Percentiles rank a stretch among this genome's conserved stretches.
These are phyloP conservation scores for Pimephales promelas DNA, from an alignment of 2,113 vertebrate species.

Conservation along the genomic window DNA sequence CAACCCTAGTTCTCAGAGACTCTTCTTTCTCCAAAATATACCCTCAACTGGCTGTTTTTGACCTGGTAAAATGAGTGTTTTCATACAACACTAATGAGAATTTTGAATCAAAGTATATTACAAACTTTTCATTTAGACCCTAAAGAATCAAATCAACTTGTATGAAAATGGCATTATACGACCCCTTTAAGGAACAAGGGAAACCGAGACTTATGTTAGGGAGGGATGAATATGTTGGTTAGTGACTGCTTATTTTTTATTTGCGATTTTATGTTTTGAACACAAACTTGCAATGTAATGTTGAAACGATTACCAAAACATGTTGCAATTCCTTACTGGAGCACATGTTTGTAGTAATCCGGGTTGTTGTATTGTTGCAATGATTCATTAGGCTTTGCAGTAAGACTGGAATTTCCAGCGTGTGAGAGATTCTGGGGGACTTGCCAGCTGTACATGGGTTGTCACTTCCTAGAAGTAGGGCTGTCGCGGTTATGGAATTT, in stretches of 20 bases:
- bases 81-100: no score
- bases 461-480: background rate
- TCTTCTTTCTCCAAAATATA: no score
- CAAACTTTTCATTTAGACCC: no score
- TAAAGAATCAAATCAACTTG: no score
- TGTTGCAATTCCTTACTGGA: constrained; percentile 22
- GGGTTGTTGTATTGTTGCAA: background rate
- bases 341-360: background rate
- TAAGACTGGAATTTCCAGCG: constrained; percentile 32
- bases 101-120: no score
- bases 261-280: background rate
- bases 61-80: no score
- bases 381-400: background rate
- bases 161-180: no score
- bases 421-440: constrained; percentile 3
- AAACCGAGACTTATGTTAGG: background rate
- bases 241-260: background rate
- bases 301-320: background rate
- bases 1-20: no score
- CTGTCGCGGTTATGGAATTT: no score
- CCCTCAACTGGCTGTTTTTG: no score
- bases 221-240: background rate
- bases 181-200: background rate
- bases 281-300: background rate
- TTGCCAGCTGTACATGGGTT: background rate